phyloP scores from a whole-genome alignment of 2,888 invertebrate species.

The Protophormia terraenovae region DNA sequence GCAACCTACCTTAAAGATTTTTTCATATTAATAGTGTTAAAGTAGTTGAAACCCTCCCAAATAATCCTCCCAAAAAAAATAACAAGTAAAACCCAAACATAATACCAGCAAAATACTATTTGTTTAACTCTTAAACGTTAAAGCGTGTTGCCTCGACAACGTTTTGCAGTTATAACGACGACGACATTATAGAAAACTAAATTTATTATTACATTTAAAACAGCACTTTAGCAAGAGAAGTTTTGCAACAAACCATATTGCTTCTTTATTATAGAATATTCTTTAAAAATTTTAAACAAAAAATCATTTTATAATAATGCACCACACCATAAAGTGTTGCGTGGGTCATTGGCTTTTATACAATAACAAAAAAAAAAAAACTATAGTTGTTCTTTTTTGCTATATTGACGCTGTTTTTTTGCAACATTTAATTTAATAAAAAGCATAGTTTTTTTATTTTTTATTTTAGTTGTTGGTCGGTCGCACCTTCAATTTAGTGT shows the following conservation, averaged over 20 bases:
- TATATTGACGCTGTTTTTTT: constrained; percentile 56
- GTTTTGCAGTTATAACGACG: background rate
- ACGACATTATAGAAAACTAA: background rate
- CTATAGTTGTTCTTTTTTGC: background rate
- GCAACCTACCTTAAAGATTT: constrained; percentile 19
- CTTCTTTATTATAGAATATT: constrained; percentile 48
- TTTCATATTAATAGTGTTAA: background rate
- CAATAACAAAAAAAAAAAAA: constrained; percentile 6
- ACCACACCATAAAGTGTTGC: constrained; percentile 55
- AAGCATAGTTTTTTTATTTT: too few relatives aligned
- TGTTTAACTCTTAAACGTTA: constrained; percentile 29
- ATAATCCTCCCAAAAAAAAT: background rate
- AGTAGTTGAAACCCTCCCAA: background rate
- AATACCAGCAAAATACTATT: constrained; percentile 27
- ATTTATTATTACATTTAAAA: constrained; percentile 36
- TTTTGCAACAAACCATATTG: constrained; percentile 24
- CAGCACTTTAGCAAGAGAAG: background rate
- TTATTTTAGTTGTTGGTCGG: constrained; percentile 63
- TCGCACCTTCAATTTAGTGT: constrained; percentile 63
- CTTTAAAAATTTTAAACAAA: background rate
- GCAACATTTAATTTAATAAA: constrained; percentile 68
- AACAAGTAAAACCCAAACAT: constrained; percentile 27
- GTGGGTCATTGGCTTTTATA: constrained; percentile 65
- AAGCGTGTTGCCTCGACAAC: constrained; percentile 39
- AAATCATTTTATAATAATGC: background rate